Percentiles rank a stretch among this genome's conserved stretches.
These are phyloP conservation scores for Drosophila diplacantha DNA, from an alignment of 2,888 invertebrate genomes.

Conservation along the genomic window DNA sequence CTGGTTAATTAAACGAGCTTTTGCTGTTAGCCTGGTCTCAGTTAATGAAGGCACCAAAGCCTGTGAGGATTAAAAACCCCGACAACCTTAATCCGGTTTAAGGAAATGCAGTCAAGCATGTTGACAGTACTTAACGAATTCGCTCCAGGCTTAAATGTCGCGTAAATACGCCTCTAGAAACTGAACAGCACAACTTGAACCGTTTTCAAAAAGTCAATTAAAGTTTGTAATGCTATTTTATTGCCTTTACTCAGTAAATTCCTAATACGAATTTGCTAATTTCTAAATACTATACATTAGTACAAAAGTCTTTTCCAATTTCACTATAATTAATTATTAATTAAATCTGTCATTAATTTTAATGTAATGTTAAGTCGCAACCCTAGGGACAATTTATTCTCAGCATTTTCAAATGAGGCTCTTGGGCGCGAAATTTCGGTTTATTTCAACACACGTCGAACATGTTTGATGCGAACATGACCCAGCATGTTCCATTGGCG, in stretches of 20 bases:
- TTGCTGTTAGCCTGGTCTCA: conserved; percentile 1
- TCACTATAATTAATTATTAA: not conserved
- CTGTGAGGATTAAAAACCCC: conserved; percentile 6
- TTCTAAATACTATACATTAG: too few relatives aligned
- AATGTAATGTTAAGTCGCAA: not conserved
- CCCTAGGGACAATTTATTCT: not conserved
- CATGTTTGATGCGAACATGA: not conserved
- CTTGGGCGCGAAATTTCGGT: not conserved
- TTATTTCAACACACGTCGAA: not conserved
- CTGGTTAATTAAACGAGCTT: conserved; percentile 10
- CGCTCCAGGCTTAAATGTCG: conserved; percentile 5
- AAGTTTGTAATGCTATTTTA: not conserved
- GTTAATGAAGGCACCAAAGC: conserved; percentile 1
- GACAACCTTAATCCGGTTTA: conserved; percentile 1
- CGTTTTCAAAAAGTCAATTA: not conserved
- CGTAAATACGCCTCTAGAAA: not conserved
- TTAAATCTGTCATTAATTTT: not conserved
- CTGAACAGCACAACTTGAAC: too few relatives aligned
- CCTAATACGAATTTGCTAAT: not conserved
- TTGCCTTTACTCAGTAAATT: not conserved
- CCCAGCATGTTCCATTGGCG: not conserved
- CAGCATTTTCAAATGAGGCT: not conserved
- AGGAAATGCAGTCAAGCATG: not conserved
- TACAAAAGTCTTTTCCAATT: not conserved
- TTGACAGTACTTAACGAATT: not conserved